Evolutionary conservation across 2,888 invertebrate species (phyloP), one percentile per base, ranked within the genome.

Genomic region (Drosophila bunnanda): DNA sequence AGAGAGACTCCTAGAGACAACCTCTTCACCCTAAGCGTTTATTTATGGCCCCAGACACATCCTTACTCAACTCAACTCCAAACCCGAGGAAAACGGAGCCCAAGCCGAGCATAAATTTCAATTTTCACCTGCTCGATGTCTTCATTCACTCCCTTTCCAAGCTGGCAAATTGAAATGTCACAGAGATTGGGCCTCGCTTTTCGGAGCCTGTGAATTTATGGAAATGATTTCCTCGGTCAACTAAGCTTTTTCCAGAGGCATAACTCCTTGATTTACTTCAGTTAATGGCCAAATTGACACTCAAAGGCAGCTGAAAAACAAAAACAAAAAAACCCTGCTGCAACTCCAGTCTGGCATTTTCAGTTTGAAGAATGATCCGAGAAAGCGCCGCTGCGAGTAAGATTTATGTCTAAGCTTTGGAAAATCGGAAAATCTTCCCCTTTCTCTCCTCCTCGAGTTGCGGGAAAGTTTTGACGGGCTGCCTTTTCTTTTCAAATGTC

Each of bases 101-200:
- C 61, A 36, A 20, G 44, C 57, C 65, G 64, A 61, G 71, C 88
- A 79, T 85, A 79, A 88, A 88, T 82, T 68, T 58, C 25, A 70
- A 78, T 88, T 85, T 82, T 77, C 88, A 75, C 85, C 82, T 73
- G 85, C 59, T 75, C 54, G 55, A 56, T 39, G 25, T 61, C 69
- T 60, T 60, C 36, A 58, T 39, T 59, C 50, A 55, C 56, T 34
- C 39, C 44, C 36, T 34, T 46, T 13, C 34, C 17, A n/a, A 10
- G 12, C 55, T 46, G 55, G 60, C 75, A 77, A 82, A 88, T 82
- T 85, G 82, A 82, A 82, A 88, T 88, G 86, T 82, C 82, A 76
- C 56, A 71, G 57, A 74, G 50, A 53, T 61, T 64, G 64, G 39
- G 54, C 15, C 41, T 77, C 28, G 41, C 67, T 73, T 55, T 59